phyloP scores from a whole-genome alignment of 2,797 vertebrate species.

The Antrozous pallidus region DNA sequence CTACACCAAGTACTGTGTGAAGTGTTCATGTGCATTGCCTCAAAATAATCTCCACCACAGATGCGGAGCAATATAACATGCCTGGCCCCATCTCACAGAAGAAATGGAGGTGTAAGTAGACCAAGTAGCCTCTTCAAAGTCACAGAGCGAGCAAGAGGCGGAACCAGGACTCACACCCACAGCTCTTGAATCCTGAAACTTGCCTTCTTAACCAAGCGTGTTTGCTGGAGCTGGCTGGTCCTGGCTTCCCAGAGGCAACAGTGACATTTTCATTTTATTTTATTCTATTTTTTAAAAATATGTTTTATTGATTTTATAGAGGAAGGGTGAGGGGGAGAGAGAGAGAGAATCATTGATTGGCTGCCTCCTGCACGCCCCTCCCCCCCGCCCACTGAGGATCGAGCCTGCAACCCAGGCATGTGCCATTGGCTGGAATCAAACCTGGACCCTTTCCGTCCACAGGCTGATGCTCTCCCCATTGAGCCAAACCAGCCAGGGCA shows the following conservation, averaged over 20 bases:
- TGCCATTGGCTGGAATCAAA: too few species aligned
- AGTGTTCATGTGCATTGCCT: fast-evolving
- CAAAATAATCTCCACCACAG: fast-evolving
- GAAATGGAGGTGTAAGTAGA: background rate
- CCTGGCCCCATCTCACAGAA: background rate
- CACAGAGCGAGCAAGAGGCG: background rate
- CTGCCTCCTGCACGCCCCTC: too few species aligned
- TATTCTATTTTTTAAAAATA: too few species aligned
- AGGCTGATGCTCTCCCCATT: too few species aligned
- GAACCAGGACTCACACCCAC: background rate
- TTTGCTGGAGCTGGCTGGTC: background rate
- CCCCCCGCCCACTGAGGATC: too few species aligned
- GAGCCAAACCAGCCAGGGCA: too few species aligned
- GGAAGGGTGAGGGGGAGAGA: too few species aligned
- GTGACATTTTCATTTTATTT: fast-evolving
- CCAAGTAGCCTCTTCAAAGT: background rate
- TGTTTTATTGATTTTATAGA: too few species aligned
- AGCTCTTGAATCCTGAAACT: background rate
- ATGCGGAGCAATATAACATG: fast-evolving
- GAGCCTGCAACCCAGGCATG: too few species aligned
- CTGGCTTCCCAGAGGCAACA: background rate
- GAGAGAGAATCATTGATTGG: too few species aligned
- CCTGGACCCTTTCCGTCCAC: too few species aligned
- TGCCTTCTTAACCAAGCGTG: fast-evolving
- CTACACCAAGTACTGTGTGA: fast-evolving